Evolutionary conservation across 2,888 invertebrate genomes (phyloP), one percentile per base, ranked within the genome.

Genomic region (Meiosimyza decipiens): DNA sequence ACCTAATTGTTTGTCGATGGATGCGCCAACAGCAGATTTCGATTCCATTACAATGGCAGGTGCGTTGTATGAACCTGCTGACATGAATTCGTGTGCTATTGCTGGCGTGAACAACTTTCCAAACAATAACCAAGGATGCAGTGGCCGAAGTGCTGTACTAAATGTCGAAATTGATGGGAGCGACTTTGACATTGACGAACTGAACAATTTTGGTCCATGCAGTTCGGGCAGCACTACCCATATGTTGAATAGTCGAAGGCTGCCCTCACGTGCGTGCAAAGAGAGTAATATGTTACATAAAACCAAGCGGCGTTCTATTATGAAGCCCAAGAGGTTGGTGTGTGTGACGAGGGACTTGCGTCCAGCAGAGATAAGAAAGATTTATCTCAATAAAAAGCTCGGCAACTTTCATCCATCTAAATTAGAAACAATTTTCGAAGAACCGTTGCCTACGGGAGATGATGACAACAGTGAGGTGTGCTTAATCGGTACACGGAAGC

Each of bases 351-450:
- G 66, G n/a, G 66, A 73, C 54, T 68, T 79, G 50, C 75, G 75
- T 52, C 77, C 79, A n/a, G 62, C 77, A 1, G 78, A 79, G n/a
- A 77, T 86, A 0, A 82, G 79, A 11, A 85, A 84, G 75, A 76
- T 86, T 6, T 86, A 86, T 70, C 77, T 82, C 1, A 82, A 77
- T 72, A 83, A 84, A 65, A 82, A 82, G 4, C 71, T 85, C 22
- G 82, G 80, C 3, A 85, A 84, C 51, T 85, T 86, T 66, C 82
- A 79, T 22, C 84, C 84, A 4, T 74, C 86, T 4, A 84, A 80
- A 71, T 73, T 86, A 22, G 85, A 86, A 71, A 86, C 85, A 1
- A 86, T 86, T 50, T 86, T 83, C 59, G 85, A 86, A 71, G 85
- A 86, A 73, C 81, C 84, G 6, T 79, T 81, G 69, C n/a, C 16